A percentile compares a stretch with the other conserved stretches of the same genome.
These are phyloP conservation scores for Anguilla obscura DNA, from an alignment of 2,797 vertebrate genomes.

Conservation along the genomic window DNA sequence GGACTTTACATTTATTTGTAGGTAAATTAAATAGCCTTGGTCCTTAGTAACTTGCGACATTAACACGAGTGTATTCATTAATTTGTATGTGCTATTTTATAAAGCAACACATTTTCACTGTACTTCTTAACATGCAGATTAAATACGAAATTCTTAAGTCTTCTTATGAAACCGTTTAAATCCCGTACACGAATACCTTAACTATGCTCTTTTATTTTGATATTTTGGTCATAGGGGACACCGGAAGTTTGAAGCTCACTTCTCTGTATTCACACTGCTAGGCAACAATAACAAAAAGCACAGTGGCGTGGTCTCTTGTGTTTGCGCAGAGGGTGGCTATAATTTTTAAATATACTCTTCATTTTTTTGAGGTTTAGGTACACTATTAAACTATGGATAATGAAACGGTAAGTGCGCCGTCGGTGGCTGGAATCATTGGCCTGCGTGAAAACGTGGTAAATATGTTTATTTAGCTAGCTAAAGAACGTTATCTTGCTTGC, in stretches of 20 bases:
- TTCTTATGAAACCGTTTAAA: background rate
- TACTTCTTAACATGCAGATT: background rate
- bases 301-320: background rate
- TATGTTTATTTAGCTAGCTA: background rate
- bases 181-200: background rate
- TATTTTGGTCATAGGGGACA: background rate
- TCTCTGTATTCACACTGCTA: background rate
- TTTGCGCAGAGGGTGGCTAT: background rate
- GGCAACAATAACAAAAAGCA: background rate
- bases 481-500: background rate
- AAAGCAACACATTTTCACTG: background rate
- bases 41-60: background rate
- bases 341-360: background rate
- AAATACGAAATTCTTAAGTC: background rate
- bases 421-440: background rate
- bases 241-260: background rate
- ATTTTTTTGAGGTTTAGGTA: background rate
- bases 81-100: background rate
- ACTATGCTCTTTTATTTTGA: background rate
- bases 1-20: background rate
- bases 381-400: background rate
- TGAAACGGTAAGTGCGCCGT: background rate
- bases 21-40: background rate
- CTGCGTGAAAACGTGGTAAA: background rate
- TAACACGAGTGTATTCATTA: background rate